Base-by-base conservation (phyloP, 2,888 invertebrate species). In the Cheilosia pagana region DNA sequence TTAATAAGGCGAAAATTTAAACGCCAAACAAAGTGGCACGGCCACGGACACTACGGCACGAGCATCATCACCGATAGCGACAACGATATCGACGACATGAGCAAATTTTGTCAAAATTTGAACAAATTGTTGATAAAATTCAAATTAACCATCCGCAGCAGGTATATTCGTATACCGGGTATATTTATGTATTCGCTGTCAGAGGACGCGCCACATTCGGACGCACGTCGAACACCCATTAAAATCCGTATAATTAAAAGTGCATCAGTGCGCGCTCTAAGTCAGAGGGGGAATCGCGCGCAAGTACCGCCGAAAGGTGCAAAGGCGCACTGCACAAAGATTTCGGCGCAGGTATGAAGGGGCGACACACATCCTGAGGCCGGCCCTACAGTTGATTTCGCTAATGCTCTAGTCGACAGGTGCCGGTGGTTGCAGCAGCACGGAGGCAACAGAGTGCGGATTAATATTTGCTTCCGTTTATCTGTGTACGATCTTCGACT, bases 161-260 rank as follows among this genome's bases (percentile, higher is more conserved):
- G 43, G 14, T 6, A 16, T 6, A 16, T 6, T 12, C 14, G 14
- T 10, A 39, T n/a, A 31, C 67, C n/a, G n/a, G n/a, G n/a, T n/a
- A n/a, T n/a, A n/a, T n/a, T 25, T 72, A 39, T 53, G 71, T 28
- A 43, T 28, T 39, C 52, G 48, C n/a, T 23, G 48, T 48, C 25
- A 14, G 23, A 6, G 39, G 14, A 63, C 63, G 60, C 71, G 39
- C 55, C 35, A 28, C 60, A 43, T 60, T 65, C 57, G 74, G 63
- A 71, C 50, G 71, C 75, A 76, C 65, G 81, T 55, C 71, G 60
- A 50, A 60, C 23, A 35, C 10, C 81, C 85, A 85, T 85, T 85
- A 85, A 85, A 85, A 62, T 85, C 76, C 75, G 67, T 85, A 85
- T 85, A 85, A 85, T 85, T 85, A 85, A 85, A 85, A 85, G 85